Evolutionary conservation across 2,113 vertebrate genomes (phyloP), one percentile per base, ranked within the genome.

Genomic region (Baryphthengus martii): DNA sequence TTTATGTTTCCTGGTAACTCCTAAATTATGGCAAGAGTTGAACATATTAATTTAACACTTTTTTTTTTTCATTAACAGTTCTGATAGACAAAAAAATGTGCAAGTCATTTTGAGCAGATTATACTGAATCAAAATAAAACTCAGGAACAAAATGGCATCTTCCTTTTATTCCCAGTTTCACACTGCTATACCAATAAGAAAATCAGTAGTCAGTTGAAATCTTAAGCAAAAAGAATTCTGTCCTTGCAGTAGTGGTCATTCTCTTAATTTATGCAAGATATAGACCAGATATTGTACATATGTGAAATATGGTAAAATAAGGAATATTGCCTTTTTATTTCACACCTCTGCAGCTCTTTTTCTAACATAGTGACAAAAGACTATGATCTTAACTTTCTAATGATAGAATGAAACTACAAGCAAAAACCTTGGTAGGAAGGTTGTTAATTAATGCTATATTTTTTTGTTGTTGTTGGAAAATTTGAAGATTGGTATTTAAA

Each of bases 1-100:
- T 94, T 96, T 94, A 94, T 92, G 92, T 94, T 96, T 97, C 92
- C 92, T 85, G 76, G 92, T 97, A 96, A 84, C 92, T 96, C 72
- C 85, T 92, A 82, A 93, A 80, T 81, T 96, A 96, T 92, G 88
- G 88, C 82, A 94, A 95, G 85, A 93, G 31, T 59, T 77, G 55
- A 90, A 95, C 88, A 81, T 96, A 95, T 93, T 96, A 93, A 94
- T 95, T 91, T 86, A 94, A 72, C 44, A 59, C 59, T 81, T 87
- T 59, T 81, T 88, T 91, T 86, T 93, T 92, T 77, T 63, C 63
- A 53, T 61, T 85, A 88, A 61, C 82, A 72, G 47, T 75, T 94
- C 56, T 75, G 53, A 88, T 77, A 59, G 93, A 67, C 19, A 47
- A 80, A 90, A 94, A 91, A 90, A 77, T 88, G 65, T 95, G 83